Conservation (phyloP, 2,113 vertebrate species). For the Erythrolamprus reginae region DNA sequence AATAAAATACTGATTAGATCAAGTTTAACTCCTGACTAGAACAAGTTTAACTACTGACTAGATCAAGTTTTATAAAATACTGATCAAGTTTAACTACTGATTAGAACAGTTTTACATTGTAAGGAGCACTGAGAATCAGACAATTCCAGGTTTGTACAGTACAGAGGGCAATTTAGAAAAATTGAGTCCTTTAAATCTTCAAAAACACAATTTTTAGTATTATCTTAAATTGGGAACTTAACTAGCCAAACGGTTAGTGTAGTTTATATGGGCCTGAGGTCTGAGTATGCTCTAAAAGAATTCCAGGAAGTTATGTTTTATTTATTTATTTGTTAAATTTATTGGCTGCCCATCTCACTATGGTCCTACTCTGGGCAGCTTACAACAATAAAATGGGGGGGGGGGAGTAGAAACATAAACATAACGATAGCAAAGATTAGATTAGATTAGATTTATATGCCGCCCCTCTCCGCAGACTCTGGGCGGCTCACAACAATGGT, state of each 20-base stretch:
- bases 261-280: neutral
- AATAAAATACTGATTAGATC: too few species aligned
- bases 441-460: too few species aligned
- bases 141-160: neutral
- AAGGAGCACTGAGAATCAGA: neutral
- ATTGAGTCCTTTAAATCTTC: neutral
- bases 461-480: too few species aligned
- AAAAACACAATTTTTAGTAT: neutral
- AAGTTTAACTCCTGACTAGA: neutral
- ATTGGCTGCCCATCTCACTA: neutral
- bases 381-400: neutral
- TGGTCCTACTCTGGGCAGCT: neutral
- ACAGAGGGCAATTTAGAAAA: neutral
- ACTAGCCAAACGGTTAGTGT: neutral
- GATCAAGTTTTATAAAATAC: neutral
- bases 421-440: neutral
- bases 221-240: neutral
- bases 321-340: too few species aligned
- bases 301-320: neutral
- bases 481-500: too few species aligned
- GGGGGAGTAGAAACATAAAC: neutral
- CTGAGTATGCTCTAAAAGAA: neutral
- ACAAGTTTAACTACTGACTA: neutral
- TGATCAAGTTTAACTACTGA: neutral
- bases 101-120: neutral